Evolutionary conservation across 2,113 vertebrate species (phyloP).

Genomic region (Triplophysa dalaica): DNA sequence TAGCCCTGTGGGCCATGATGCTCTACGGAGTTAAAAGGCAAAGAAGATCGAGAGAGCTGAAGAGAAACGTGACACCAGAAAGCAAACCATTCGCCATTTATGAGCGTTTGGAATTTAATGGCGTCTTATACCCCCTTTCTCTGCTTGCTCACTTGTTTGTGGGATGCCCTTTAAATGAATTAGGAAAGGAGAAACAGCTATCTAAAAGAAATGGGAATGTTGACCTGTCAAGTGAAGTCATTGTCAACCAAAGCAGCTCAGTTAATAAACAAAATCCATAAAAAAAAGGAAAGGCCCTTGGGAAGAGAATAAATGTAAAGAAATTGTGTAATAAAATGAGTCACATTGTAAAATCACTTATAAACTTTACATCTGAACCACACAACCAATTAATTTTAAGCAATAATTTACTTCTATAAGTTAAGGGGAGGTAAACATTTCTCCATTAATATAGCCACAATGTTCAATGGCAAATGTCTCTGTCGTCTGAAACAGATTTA

Average conservation of each 20-base stretch:
- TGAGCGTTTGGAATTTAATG: constrained; percentile 28
- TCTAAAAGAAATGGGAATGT: constrained; percentile 5
- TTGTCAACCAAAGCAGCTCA: constrained; percentile 15
- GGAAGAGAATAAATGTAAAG: background rate
- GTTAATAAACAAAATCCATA: constrained; percentile 13
- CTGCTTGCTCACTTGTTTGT: constrained; percentile 15
- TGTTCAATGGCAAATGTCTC: background rate
- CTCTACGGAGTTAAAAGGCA: constrained; percentile 43
- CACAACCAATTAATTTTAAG: background rate
- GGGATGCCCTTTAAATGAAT: constrained; percentile 44
- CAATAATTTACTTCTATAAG: background rate
- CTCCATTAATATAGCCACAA: background rate
- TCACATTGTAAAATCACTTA: background rate
- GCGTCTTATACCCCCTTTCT: constrained; percentile 19
- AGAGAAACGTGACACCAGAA: constrained; percentile 35
- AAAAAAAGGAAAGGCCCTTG: background rate
- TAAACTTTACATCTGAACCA: background rate
- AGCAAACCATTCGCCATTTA: constrained; percentile 24
- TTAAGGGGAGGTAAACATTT: background rate
- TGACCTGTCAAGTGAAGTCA: background rate
- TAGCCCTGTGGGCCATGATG: constrained; percentile 59
- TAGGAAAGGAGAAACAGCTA: constrained; percentile 32
- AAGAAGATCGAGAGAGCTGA: constrained; percentile 35
- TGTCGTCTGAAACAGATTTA: background rate
- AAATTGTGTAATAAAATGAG: background rate